These are phyloP conservation scores for Mormyrus proboscirostris DNA, from an alignment of 2,797 vertebrate genomes.

Conservation along the genomic window DNA sequence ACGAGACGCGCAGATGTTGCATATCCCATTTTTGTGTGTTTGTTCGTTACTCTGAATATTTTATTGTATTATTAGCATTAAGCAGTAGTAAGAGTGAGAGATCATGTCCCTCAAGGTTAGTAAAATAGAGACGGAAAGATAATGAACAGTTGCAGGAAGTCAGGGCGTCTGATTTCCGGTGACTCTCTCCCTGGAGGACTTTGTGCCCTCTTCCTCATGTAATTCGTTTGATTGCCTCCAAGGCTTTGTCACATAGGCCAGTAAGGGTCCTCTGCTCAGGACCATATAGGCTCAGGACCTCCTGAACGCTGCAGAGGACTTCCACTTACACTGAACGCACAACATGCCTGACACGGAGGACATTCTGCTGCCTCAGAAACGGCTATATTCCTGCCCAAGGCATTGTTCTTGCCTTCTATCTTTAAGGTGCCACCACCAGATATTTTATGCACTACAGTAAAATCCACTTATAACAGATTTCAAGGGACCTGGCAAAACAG, in stretches of 20 bases:
- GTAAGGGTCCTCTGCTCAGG: constrained; percentile 56
- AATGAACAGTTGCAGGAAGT: background rate
- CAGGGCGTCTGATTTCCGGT: background rate
- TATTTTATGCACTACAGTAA: background rate
- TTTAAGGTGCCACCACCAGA: background rate
- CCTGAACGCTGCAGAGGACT: constrained; percentile 46
- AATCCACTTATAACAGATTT: too few species aligned
- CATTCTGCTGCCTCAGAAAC: background rate
- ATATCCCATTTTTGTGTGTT: background rate
- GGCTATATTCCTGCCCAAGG: background rate
- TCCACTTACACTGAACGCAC: constrained; percentile 30
- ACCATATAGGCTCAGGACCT: constrained; percentile 50
- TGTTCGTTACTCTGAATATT: background rate
- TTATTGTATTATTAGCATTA: background rate
- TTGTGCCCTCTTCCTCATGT: background rate
- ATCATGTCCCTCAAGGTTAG: background rate
- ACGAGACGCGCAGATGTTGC: background rate
- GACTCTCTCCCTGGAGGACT: background rate
- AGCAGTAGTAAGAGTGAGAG: background rate
- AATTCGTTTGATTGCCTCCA: background rate
- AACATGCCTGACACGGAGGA: background rate
- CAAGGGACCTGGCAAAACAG: too few species aligned
- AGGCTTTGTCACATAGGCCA: background rate
- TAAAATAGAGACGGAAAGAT: background rate
- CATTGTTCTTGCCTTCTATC: background rate